Conservation (phyloP, 2,888 invertebrate genomes). For the Torymus texanus region DNA sequence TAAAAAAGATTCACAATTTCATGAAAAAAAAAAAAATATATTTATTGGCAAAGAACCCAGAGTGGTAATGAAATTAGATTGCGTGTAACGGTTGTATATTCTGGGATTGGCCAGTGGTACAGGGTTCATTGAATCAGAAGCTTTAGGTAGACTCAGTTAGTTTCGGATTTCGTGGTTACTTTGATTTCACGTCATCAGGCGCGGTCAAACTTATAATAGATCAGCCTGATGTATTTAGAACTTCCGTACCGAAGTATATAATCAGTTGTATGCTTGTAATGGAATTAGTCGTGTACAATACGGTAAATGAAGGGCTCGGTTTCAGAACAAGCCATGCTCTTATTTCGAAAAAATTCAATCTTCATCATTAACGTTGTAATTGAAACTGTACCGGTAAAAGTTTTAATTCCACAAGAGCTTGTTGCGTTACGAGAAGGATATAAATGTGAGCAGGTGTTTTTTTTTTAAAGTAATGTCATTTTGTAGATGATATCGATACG, state of each 20-base stretch:
- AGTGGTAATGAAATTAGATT: background rate
- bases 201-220: constrained; percentile 59
- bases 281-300: constrained; percentile 45
- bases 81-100: background rate
- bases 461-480: too few relatives aligned
- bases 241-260: constrained; percentile 51
- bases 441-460: too few relatives aligned
- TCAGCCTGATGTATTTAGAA: constrained; percentile 52
- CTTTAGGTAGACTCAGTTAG: constrained; percentile 56
- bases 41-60: too few relatives aligned
- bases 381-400: too few relatives aligned
- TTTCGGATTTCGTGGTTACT: constrained; percentile 58
- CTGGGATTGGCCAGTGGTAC: constrained; percentile 1
- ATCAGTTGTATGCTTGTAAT: constrained; percentile 54
- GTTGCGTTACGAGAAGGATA: too few relatives aligned
- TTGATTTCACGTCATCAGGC: constrained; percentile 57
- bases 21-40: too few relatives aligned
- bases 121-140: constrained; percentile 15
- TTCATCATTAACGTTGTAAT: too few relatives aligned
- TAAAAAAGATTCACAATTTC: too few relatives aligned
- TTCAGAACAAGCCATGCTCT: too few relatives aligned
- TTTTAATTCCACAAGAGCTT: too few relatives aligned
- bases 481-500: too few relatives aligned
- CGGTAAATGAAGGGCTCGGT: background rate
- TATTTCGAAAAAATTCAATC: too few relatives aligned